Evolutionary conservation across 2,797 vertebrate species (phyloP).

Genomic region (Ptychobarbus kaznakovi): DNA sequence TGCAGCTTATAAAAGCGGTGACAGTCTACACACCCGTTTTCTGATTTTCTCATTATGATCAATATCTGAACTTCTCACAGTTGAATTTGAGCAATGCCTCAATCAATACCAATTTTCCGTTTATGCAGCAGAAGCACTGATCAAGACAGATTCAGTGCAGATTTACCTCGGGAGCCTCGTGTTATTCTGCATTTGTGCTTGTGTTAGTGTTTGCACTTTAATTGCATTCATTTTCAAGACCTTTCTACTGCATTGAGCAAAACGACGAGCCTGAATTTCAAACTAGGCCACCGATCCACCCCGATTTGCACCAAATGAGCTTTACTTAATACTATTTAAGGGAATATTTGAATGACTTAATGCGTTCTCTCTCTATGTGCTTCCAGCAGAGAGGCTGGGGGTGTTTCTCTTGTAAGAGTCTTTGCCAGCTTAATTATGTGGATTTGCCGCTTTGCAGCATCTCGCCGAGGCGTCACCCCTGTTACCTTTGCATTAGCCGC

Average conservation of each 20-base stretch:
- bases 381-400: slow-evolving; percentile 53
- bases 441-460: slow-evolving; percentile 36
- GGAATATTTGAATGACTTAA: slow-evolving; percentile 56
- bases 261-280: neutral
- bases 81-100: slow-evolving; percentile 2
- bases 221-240: neutral
- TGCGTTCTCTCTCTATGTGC: slow-evolving; percentile 36
- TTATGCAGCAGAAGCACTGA: neutral
- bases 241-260: neutral
- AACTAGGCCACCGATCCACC: slow-evolving; percentile 26
- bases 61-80: slow-evolving; percentile 31
- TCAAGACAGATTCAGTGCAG: neutral
- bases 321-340: slow-evolving; percentile 50
- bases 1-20: neutral
- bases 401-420: slow-evolving; percentile 49
- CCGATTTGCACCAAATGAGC: slow-evolving; percentile 31
- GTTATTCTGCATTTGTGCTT: neutral
- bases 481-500: slow-evolving; percentile 26
- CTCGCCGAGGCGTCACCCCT: neutral
- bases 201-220: neutral
- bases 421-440: slow-evolving; percentile 57
- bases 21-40: neutral
- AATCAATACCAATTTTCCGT: slow-evolving; percentile 23
- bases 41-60: slow-evolving; percentile 29
- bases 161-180: neutral